These are phyloP conservation scores for Campylomormyrus numenius DNA, from an alignment of 2,113 vertebrate genomes.

Conservation along the genomic window DNA sequence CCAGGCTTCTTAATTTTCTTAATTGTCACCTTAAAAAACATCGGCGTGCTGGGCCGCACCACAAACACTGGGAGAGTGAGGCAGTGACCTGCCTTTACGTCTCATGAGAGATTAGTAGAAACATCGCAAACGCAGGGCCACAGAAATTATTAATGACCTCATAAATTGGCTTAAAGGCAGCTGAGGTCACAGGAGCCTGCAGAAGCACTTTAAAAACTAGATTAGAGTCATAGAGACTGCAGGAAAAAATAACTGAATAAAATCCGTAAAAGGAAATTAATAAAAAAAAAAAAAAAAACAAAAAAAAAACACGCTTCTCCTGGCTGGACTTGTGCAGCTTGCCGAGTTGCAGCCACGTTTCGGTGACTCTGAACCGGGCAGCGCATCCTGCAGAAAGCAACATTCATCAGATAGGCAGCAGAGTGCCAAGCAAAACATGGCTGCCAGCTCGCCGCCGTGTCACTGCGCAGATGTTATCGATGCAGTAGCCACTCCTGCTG, in stretches of 20 bases:
- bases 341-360: not conserved
- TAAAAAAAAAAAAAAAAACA: not conserved
- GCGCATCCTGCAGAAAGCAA: not conserved
- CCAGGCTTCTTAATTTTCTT: not conserved
- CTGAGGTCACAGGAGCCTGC: not conserved
- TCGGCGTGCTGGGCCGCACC: not conserved
- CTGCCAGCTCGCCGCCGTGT: not conserved
- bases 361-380: not conserved
- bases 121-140: not conserved
- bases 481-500: not conserved
- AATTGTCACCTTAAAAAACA: not conserved
- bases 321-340: not conserved
- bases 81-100: not conserved
- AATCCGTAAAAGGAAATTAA: not conserved
- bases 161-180: not conserved
- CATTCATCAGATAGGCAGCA: not conserved
- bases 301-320: not conserved
- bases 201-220: not conserved
- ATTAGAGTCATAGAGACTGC: not conserved
- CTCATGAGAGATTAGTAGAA: not conserved
- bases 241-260: not conserved
- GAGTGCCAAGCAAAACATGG: not conserved
- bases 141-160: not conserved
- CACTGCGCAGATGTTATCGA: not conserved
- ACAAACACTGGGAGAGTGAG: not conserved